These are phyloP conservation scores for Agriopis aurantiaria DNA, from an alignment of 2,888 invertebrate species.

Conservation along the genomic window DNA sequence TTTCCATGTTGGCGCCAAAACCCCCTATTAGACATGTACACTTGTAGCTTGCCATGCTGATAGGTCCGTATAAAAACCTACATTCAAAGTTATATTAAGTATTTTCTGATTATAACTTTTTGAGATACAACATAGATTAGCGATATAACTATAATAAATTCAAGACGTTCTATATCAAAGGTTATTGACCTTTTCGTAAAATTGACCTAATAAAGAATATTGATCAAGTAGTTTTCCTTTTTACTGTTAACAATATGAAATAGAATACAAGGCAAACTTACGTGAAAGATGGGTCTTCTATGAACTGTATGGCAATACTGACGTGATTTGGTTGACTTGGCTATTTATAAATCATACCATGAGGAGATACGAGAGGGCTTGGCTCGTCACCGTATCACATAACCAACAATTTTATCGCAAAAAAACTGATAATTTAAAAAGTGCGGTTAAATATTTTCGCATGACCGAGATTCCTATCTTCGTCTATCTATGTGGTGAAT, in stretches of 20 bases:
- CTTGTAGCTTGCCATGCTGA: too few species aligned
- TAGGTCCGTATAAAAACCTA: too few species aligned
- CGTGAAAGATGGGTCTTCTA: slow-evolving; percentile 17
- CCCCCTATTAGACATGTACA: too few species aligned
- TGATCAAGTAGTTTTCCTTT: too few species aligned
- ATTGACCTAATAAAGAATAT: too few species aligned
- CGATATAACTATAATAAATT: too few species aligned
- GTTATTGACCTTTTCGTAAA: too few species aligned
- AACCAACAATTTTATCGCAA: slow-evolving; percentile 43
- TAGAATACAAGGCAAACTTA: slow-evolving; percentile 17
- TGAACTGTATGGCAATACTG: slow-evolving; percentile 48
- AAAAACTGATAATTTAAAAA: slow-evolving; percentile 34
- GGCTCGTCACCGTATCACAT: slow-evolving; percentile 52
- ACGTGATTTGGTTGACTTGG: slow-evolving; percentile 32
- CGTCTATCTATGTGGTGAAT: slow-evolving; percentile 21
- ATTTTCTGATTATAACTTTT: too few species aligned
- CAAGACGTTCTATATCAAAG: too few species aligned
- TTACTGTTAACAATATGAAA: neutral
- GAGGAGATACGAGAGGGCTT: slow-evolving; percentile 58
- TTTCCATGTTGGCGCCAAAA: too few species aligned
- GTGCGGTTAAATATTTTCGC: slow-evolving; percentile 17
- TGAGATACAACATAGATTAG: too few species aligned
- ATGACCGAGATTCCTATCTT: slow-evolving; percentile 24
- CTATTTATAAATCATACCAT: slow-evolving; percentile 68
- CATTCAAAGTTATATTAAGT: too few species aligned